Conservation (phyloP, 2,113 vertebrate species). For the Tupaia chinensis region DNA sequence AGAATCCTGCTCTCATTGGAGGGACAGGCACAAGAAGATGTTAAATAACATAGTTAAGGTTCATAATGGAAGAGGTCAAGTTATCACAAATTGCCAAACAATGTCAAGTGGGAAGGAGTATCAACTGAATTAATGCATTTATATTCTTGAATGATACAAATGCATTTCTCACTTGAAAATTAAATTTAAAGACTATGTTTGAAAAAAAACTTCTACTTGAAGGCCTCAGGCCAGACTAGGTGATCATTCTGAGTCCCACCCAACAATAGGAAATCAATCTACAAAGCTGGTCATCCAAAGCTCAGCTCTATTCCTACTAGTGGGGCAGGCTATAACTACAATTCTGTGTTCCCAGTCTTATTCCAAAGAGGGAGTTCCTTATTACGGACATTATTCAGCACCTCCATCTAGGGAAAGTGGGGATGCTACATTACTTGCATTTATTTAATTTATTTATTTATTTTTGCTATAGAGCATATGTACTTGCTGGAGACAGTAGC, state of each 20-base stretch:
- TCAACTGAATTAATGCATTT: background rate
- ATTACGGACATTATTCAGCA: background rate
- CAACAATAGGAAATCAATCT: background rate
- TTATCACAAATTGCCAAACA: background rate
- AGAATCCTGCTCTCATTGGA: background rate
- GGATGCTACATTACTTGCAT: background rate
- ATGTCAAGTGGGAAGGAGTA: background rate
- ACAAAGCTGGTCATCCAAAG: background rate
- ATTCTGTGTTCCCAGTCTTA: background rate
- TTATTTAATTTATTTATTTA: too few relatives aligned
- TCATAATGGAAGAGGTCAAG: slow-evolving; percentile 23
- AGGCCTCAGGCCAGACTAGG: background rate
- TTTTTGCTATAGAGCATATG: too few relatives aligned
- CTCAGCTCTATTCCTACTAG: background rate
- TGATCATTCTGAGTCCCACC: background rate
- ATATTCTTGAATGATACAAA: slow-evolving; percentile 29
- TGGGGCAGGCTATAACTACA: background rate
- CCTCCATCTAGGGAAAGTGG: background rate
- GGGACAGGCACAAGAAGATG: background rate
- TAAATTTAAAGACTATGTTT: slow-evolving; percentile 35
- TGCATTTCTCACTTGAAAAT: slow-evolving; percentile 46
- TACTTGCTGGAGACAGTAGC: too few relatives aligned
- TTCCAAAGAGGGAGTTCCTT: background rate
- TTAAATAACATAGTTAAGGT: slow-evolving; percentile 14
- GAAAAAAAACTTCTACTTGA: slow-evolving; percentile 37